These are phyloP conservation scores for Calidris pugnax DNA, from an alignment of 2,113 vertebrate species.

Conservation along the genomic window DNA sequence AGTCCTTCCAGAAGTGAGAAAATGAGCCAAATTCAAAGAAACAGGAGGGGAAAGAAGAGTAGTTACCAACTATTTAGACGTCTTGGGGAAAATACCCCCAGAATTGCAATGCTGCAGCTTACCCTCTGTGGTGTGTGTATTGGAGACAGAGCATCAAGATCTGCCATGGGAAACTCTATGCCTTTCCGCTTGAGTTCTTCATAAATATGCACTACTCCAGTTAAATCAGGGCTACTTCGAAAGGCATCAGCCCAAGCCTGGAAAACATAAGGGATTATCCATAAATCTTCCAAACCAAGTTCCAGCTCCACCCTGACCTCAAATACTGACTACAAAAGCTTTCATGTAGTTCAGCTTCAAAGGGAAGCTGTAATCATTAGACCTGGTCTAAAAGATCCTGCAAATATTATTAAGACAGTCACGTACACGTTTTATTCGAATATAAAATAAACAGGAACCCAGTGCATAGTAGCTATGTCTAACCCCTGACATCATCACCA, in stretches of 20 bases:
- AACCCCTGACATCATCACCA: neutral
- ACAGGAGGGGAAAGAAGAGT: neutral
- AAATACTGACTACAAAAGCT: neutral
- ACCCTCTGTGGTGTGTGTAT: constrained; percentile 97
- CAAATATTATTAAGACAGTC: neutral
- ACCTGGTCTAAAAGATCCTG: neutral
- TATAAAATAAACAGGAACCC: neutral
- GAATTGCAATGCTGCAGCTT: constrained; percentile 45
- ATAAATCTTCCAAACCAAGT: neutral
- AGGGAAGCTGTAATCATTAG: neutral
- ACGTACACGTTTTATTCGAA: neutral
- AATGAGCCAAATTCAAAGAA: constrained; percentile 10
- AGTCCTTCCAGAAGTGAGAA: constrained; percentile 21
- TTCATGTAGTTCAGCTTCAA: neutral
- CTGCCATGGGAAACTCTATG: constrained; percentile 93
- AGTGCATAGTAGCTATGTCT: neutral
- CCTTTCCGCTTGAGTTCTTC: constrained; percentile 98
- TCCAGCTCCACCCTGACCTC: neutral
- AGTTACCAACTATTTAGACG: neutral
- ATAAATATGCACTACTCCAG: constrained; percentile 95
- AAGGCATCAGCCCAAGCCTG: constrained; percentile 99
- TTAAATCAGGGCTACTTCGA: constrained; percentile 96
- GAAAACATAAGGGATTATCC: constrained; percentile 19
- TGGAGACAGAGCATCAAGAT: constrained; percentile 92
- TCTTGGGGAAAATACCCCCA: neutral